Conservation (phyloP, 2,888 invertebrate genomes). For the Eledona agricola region DNA sequence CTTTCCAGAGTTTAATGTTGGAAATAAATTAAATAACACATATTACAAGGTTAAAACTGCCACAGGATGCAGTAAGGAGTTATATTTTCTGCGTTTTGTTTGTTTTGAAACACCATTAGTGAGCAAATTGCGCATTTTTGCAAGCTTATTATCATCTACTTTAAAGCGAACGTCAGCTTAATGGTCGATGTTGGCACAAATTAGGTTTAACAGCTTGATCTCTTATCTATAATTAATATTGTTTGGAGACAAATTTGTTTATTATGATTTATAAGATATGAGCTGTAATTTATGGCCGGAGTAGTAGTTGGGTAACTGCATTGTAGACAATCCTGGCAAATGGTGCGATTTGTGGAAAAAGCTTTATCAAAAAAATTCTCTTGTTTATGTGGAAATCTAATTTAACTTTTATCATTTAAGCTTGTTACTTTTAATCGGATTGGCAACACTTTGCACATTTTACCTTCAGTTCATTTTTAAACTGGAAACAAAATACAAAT, state of each 20-base stretch:
- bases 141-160: too few species aligned
- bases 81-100: too few species aligned
- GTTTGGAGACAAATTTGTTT: constrained; percentile 26
- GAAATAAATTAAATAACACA: too few species aligned
- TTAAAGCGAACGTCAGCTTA: too few species aligned
- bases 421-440: constrained; percentile 23
- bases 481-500: constrained; percentile 12
- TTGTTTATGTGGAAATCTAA: constrained; percentile 5
- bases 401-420: constrained; percentile 27
- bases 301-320: not conserved
- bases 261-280: constrained; percentile 20
- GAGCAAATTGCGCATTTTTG: too few species aligned
- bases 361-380: constrained; percentile 1
- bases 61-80: too few species aligned
- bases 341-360: not conserved
- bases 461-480: constrained; percentile 15
- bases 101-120: too few species aligned
- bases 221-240: constrained; percentile 10
- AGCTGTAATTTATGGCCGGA: constrained; percentile 6
- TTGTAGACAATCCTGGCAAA: constrained; percentile 2
- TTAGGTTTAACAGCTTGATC: constrained; percentile 8
- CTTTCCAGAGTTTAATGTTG: too few species aligned
- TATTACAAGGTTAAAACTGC: too few species aligned
- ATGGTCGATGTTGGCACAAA: not conserved
- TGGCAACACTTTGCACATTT: constrained; percentile 16